Evolutionary conservation across 2,797 vertebrate genomes (phyloP), one percentile per base, ranked within the genome.

Genomic region (Heterohyrax brucei): DNA sequence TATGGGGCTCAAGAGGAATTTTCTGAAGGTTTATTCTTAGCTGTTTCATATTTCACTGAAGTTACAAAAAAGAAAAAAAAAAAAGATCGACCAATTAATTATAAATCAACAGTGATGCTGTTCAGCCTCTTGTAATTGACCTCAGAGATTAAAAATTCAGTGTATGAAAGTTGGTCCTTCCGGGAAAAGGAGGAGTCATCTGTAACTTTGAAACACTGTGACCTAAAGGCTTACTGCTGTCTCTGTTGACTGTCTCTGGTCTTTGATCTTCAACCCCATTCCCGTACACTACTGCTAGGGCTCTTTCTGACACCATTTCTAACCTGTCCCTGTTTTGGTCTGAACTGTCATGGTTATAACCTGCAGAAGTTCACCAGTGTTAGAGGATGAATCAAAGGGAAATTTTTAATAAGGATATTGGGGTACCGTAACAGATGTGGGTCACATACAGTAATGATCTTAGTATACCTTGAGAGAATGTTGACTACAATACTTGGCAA

Each of bases 151-250:
- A 77, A 83, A 94, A 93, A 70, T 90, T 81, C 59, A 61, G 5
- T 78, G 16, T 85, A 62, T 39, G 33, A 59, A 97, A 94, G n/a
- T 87, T 92, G 61, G 7, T 86, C 33, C 46, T 87, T 96, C 87
- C 48, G 88, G 56, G 78, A 87, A 89, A 56, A 70, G 39, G 73
- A 89, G 72, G 48, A 68, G 19, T 77, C 50, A 59, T 62, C 80
- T 59, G 1, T 89, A 89, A 87, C 77, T 64, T 91, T 86, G 48
- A 91, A 82, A 82, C 73, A 62, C 18, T 28, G 18, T 26, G 33
- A 93, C 79, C 81, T 72, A n/a, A 88, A 90, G 76, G 19, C 72
- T 79, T 44, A 56, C 50, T 93, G 44, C 16, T 26, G 77, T 66
- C 72, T 84, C 16, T 81, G 33, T 62, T 78, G n/a, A 77, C 16